These are phyloP conservation scores for Gallirallus australis DNA, from an alignment of 2,797 vertebrate genomes.

Conservation along the genomic window DNA sequence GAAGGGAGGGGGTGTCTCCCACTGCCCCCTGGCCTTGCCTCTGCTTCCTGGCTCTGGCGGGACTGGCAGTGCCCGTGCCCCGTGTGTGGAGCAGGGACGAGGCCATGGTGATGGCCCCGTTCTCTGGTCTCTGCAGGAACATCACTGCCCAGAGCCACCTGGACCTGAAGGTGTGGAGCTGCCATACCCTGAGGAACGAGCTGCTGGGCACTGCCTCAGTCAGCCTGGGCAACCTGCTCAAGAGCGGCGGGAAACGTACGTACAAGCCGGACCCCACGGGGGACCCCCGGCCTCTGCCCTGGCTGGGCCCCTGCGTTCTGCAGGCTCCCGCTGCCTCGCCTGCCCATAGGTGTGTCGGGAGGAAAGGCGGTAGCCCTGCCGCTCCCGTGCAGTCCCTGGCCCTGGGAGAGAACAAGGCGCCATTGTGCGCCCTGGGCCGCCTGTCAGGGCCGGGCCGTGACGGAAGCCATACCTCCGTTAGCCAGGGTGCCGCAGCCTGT, in stretches of 20 bases:
- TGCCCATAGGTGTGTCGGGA: background rate
- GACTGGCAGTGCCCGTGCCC: background rate
- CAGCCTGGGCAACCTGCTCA: constrained; percentile 88
- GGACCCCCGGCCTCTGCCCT: accelerated
- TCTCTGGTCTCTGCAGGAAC: constrained; percentile 79
- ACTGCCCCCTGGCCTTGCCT: background rate
- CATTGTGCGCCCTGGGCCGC: background rate
- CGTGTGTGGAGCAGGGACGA: accelerated
- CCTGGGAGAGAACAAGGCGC: background rate
- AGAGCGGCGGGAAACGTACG: constrained; percentile 89
- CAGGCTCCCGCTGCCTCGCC: accelerated
- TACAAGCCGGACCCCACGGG: accelerated
- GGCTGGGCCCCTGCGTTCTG: no score
- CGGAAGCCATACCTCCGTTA: background rate
- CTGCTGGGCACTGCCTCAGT: constrained; percentile 90
- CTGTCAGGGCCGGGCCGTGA: background rate
- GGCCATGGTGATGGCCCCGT: background rate
- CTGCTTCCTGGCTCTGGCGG: background rate
- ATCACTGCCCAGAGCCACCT: constrained; percentile 93
- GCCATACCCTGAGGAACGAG: constrained; percentile 93
- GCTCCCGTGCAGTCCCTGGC: background rate
- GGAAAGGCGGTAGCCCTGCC: background rate
- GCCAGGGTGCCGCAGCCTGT: background rate
- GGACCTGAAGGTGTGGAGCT: constrained; percentile 96
- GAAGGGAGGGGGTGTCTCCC: background rate